Evolutionary conservation across 2,113 vertebrate species (phyloP), one percentile per base, ranked within the genome.

Genomic region (Gopherus evgoodei): DNA sequence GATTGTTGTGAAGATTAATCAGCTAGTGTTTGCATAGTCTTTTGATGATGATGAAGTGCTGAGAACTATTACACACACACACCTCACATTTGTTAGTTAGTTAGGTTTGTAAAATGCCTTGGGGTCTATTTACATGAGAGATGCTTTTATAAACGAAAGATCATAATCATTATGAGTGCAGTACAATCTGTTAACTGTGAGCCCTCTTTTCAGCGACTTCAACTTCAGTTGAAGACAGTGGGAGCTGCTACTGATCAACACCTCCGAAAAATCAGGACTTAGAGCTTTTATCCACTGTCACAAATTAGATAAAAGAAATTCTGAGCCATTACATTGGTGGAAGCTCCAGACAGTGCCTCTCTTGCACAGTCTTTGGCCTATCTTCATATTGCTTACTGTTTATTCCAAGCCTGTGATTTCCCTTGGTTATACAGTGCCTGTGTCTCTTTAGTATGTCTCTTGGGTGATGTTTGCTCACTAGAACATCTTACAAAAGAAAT

Each of bases 251-350:
- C 29, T 69, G 12, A 80, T 89, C 90, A 62, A 4, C 84, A 0
- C 50, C 12, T 81, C 31, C 69, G 57, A 93, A 91, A 95, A 89
- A 56, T 84, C 25, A 81, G 65, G 8, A 8, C 49, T 89, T 84
- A 22, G 52, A 52, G 17, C 69, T 38, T 90, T 93, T 49, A 2
- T 78, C 83, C 14, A 49, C 1, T 90, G 1, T 57, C 80, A 11
- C 27, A 79, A 86, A 86, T 0, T 3, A n/a, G 11, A 2, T 11
- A 78, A 35, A 72, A 79, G 5, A 76, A 78, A 4, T 81, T 87
- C 44, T 50, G 38, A 38, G n/a, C n/a, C 69, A 72, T 72, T 72
- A 17, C 65, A 19, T 16, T n/a, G 21, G 2, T 72, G 50, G 8
- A 12, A 83, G 2, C 1, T 62, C 29, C 27, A 62, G 29, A 35